Conservation (phyloP, 2,113 vertebrate genomes). For the Loxodonta africana region DNA sequence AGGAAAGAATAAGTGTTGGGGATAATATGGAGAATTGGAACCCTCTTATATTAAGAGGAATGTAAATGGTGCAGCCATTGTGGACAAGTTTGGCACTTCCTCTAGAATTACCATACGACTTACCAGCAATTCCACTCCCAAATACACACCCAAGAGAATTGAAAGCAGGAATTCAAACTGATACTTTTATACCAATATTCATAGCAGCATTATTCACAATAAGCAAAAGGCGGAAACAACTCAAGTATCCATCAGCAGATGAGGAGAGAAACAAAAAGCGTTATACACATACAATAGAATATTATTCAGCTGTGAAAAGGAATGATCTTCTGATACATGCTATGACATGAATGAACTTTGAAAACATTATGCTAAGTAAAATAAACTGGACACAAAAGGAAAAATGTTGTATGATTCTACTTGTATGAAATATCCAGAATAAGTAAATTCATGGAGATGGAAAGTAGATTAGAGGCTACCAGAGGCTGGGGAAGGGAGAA, state of each 20-base stretch:
- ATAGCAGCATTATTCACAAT: not conserved
- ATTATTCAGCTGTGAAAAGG: not conserved
- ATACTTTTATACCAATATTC: not conserved
- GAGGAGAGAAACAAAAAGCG: not conserved
- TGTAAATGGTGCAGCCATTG: not conserved
- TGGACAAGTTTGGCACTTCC: not conserved
- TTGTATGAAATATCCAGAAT: not conserved
- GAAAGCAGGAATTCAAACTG: not conserved
- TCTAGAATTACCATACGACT: not conserved
- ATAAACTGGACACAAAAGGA: not conserved
- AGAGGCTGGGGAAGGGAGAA: not conserved
- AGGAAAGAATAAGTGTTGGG: not conserved
- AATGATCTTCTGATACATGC: not conserved
- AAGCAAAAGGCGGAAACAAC: not conserved
- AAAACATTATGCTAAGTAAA: not conserved
- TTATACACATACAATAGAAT: not conserved
- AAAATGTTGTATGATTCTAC: not conserved
- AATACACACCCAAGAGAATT: not conserved
- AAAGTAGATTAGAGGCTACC: not conserved
- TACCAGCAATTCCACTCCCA: not conserved
- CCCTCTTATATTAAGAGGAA: not conserved
- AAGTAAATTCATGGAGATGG: not conserved
- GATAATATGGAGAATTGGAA: not conserved
- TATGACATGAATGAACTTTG: not conserved
- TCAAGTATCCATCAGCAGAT: not conserved